Evolutionary conservation across 2,888 invertebrate genomes (phyloP), one percentile per base, ranked within the genome.

Genomic region (Ochlodes sylvanus): DNA sequence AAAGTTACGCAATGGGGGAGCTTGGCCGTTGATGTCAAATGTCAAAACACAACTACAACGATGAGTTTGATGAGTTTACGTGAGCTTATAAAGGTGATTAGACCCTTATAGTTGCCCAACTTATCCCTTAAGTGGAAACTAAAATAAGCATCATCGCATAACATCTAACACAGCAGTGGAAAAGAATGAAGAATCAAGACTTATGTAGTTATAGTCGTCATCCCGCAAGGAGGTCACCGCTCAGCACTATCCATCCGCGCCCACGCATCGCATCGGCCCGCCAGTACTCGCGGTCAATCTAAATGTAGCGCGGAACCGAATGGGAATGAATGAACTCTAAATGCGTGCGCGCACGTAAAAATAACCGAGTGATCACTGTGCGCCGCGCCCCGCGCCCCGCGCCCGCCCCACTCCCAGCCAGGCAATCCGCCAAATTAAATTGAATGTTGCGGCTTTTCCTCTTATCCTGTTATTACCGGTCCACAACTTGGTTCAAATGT

Each of bases 301-400:
- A 85, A 79, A 79, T 83, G 79, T 85, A 85, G 81, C 79, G 32
- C 54, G 54, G 54, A 54, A 54, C 54, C n/a, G 32, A 75, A 76
- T 73, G 70, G 74, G 86, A 86, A 88, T 91, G 89, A 90, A 90
- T 90, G 90, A 90, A 90, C 89, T 87, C 81, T 82, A 77, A 79
- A 82, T 85, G 89, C 87, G 87, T 81, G 82, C 77, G 82, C 85
- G 84, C 83, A 76, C 75, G 73, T 76, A 80, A 71, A 78, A 84
- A 88, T 85, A 87, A 80, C 77, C 76, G 55, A 76, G 76, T 83
- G 84, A 84, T 85, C 84, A 75, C 86, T 84, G 82, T 76, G n/a
- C 50, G 75, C 85, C 84, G 82, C 77, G 1, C 19, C 17, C 19
- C 50, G 10, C 19, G 2, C 17, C 9, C 17, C 19, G n/a, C 47